These are phyloP conservation scores for Phylloscopus whistleri DNA, from an alignment of 2,113 vertebrate genomes.

Conservation along the genomic window DNA sequence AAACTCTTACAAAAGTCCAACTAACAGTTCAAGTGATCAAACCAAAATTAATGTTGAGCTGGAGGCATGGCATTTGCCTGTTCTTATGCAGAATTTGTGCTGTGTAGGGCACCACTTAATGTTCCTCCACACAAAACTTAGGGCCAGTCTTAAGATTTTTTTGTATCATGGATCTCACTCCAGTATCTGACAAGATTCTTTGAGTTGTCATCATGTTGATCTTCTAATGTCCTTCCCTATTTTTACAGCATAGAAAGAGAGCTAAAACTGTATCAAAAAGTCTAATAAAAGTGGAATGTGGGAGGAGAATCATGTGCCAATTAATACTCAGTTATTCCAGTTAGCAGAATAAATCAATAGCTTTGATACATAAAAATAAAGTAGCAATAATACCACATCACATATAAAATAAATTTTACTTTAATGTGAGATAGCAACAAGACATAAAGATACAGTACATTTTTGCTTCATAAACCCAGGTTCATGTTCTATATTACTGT, in stretches of 20 bases:
- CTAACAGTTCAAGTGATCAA: background rate
- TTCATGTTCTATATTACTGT: background rate
- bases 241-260: background rate
- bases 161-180: background rate
- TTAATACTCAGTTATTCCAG: background rate
- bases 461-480: background rate
- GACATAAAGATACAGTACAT: background rate
- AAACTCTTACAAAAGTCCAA: background rate
- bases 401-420: background rate
- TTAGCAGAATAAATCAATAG: background rate
- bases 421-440: background rate
- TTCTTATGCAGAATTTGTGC: background rate
- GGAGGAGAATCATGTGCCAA: background rate
- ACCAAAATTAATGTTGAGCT: background rate
- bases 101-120: background rate
- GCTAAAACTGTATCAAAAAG: background rate
- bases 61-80: background rate
- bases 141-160: background rate
- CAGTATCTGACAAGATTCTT: background rate
- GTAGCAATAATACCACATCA: background rate
- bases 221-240: background rate
- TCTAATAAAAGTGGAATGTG: background rate
- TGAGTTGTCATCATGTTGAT: background rate
- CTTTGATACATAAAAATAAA: background rate
- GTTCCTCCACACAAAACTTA: background rate